These are phyloP conservation scores for Diplodus puntazzo DNA, from an alignment of 2,797 vertebrate genomes.

Conservation along the genomic window DNA sequence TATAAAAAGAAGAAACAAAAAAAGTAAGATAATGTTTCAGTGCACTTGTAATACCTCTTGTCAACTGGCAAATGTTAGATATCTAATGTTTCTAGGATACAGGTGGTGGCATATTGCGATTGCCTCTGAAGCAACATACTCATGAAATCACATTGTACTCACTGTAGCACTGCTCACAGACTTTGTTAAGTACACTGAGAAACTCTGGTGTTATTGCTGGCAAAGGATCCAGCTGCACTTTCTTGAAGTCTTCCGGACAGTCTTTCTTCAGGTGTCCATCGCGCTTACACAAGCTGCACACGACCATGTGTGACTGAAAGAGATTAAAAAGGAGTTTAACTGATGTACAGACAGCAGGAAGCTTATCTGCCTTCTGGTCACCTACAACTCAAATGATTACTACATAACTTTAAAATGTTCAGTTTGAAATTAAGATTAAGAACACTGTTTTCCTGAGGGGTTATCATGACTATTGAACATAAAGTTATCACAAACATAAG, in stretches of 20 bases:
- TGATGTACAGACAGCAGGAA: not conserved
- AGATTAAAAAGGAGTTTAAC: constrained; percentile 34
- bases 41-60: no score
- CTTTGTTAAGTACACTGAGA: constrained; percentile 87
- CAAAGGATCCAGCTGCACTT: constrained; percentile 91
- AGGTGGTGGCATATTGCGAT: no score
- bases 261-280: constrained; percentile 95
- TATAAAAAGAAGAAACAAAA: no score
- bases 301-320: constrained; percentile 90
- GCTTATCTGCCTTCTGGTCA: not conserved
- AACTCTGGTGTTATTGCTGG: constrained; percentile 90
- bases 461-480: not conserved
- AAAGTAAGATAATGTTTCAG: no score
- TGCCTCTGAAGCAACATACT: not conserved
- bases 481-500: not conserved
- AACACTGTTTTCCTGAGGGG: not conserved
- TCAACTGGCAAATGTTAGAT: not conserved
- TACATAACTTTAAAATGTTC: not conserved
- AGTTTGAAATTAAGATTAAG: not conserved
- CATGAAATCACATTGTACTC: constrained; percentile 70
- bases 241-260: constrained; percentile 97
- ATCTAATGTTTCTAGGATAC: not conserved
- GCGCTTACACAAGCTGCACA: constrained; percentile 94
- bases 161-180: constrained; percentile 94
- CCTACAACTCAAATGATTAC: not conserved